These are phyloP conservation scores for Trachymyrmex cornetzi DNA, from an alignment of 1,140 invertebrate species.

Conservation along the genomic window DNA sequence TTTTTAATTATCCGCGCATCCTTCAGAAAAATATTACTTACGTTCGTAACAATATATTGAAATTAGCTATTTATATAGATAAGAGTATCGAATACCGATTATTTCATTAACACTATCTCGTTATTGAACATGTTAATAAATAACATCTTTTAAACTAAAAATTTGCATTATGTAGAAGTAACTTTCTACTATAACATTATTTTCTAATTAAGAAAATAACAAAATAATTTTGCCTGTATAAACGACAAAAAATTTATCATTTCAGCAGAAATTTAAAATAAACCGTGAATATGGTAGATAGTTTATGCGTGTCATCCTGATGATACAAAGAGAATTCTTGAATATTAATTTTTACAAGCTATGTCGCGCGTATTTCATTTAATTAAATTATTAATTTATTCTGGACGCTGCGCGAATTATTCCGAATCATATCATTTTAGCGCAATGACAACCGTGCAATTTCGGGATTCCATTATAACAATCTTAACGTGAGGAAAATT, in stretches of 20 bases:
- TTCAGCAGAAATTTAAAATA: not conserved
- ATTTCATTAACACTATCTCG: not conserved
- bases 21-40: not conserved
- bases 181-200: not conserved
- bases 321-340: not conserved
- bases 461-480: conserved; percentile 58
- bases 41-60: not conserved
- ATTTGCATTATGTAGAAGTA: not conserved
- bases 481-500: conserved; percentile 62
- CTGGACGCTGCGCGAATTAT: conserved; percentile 1
- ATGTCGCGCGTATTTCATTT: not conserved
- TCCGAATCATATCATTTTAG: conserved; percentile 38
- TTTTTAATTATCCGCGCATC: conserved; percentile 16
- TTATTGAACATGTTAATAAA: not conserved
- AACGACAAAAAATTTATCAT: not conserved
- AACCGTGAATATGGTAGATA: not conserved
- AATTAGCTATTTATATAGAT: not conserved
- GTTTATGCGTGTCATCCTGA: not conserved
- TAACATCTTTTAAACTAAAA: not conserved
- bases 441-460: conserved; percentile 14
- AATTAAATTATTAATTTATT: conserved; percentile 54
- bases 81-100: conserved; percentile 2
- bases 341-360: conserved; percentile 16
- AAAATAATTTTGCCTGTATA: not conserved
- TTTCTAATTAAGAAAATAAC: not conserved